Percentiles rank a stretch among this genome's conserved stretches.
phyloP scores from a whole-genome alignment of 2,113 vertebrate genomes.

The Herpailurus yagouaroundi region DNA sequence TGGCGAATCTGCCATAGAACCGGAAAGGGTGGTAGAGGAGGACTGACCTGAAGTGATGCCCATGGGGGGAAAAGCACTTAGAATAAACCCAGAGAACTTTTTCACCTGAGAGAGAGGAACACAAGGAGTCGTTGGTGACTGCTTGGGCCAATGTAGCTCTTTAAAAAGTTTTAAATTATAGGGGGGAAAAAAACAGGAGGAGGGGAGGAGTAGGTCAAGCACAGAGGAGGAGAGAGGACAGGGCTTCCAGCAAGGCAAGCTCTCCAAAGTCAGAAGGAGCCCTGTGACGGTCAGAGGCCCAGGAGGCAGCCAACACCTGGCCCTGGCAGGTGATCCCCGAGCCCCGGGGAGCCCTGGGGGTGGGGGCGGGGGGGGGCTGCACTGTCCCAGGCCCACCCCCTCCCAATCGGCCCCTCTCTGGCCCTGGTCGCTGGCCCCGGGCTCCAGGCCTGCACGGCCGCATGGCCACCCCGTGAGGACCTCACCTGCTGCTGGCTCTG shows the following conservation, averaged over 20 bases:
- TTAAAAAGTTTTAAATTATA: background rate
- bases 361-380: accelerated
- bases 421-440: background rate
- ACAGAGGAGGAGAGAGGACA: background rate
- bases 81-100: background rate
- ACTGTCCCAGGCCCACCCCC: background rate
- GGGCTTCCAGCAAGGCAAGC: background rate
- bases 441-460: background rate
- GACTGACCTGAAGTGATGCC: accelerated
- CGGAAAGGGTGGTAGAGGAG: accelerated
- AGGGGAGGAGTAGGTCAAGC: background rate
- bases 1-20: background rate
- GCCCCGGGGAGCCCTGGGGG: background rate
- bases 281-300: background rate
- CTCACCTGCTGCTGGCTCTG: slow-evolving; percentile 96
- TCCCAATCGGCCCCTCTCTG: accelerated
- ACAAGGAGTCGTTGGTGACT: background rate
- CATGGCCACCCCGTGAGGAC: accelerated
- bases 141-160: background rate
- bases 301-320: background rate
- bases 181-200: background rate
- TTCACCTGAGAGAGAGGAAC: background rate
- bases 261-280: background rate
- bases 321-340: background rate
- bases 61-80: background rate